Base-by-base conservation (phyloP, 2,797 vertebrate genomes). In the Falco berigora region DNA sequence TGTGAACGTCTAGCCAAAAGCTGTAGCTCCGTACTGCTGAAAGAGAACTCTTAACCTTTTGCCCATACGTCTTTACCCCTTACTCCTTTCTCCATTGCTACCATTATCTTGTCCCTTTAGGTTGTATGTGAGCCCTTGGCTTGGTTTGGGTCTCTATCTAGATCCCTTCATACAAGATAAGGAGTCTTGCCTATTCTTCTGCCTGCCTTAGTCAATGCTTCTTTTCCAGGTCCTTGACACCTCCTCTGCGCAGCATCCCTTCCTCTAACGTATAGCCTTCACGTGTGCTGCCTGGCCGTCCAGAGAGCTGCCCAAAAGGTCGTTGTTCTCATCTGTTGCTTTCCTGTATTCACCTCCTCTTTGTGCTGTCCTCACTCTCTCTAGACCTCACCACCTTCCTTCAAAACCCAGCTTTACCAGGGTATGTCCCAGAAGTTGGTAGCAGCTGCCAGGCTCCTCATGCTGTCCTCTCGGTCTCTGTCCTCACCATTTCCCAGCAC, bases 201-300 rank as follows among this genome's bases (percentile, higher is more conserved):
- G 50, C 55, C n/a, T 86, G 61, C 36, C n/a, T 76, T 68, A 76
- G 20, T 55, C n/a, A 72, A 1, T 67, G 46, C 8, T 58, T 89
- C 13, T 73, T 83, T 77, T n/a, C 38, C 69, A 67, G 52, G 59
- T 64, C 42, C 23, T 74, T 83, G 28, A 23, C 21, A 20, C 44
- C 19, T 80, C 58, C 67, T 71, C 32, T 58, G 27, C 80, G 61
- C 52, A 71, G 30, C 53, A 36, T 20, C 25, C 22, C 12, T 67
- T 87, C 52, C 64, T 62, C 47, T 77, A 15, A 10, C 27, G 34
- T 77, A 6, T 32, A 49, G n/a, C 42, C 7, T 77, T 87, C 61
- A 30, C 15, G 8, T 14, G 27, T 1, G 8, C 47, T 71, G 23
- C 40, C 53, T 75, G 24, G 63, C 3, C 0, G 1, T 50, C 36